Evolutionary conservation across 2,888 invertebrate species (phyloP).

Genomic region (Tetragnatha montana): DNA sequence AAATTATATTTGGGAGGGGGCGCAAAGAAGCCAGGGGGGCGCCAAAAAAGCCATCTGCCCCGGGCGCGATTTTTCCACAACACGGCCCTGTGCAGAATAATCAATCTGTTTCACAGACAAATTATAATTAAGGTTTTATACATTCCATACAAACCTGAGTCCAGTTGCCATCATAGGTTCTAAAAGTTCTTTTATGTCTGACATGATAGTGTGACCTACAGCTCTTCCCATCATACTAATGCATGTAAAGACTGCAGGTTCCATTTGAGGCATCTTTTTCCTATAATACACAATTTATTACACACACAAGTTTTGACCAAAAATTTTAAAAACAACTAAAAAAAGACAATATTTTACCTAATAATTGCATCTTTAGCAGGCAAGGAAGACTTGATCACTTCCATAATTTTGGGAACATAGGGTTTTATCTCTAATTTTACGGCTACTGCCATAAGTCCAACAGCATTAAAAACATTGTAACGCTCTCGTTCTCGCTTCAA

Average conservation of each 20-base stretch:
- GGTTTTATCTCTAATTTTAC: constrained; percentile 87
- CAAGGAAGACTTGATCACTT: constrained; percentile 84
- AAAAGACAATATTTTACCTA: constrained; percentile 73
- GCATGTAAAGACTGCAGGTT: constrained; percentile 94
- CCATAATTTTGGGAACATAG: constrained; percentile 90
- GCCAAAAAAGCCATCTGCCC: too few species aligned
- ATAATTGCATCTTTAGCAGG: constrained; percentile 78
- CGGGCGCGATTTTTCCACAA: too few species aligned
- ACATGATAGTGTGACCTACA: constrained; percentile 85
- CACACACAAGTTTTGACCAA: not conserved
- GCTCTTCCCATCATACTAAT: constrained; percentile 93
- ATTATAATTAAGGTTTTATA: too few species aligned
- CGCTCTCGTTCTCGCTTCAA: constrained; percentile 89
- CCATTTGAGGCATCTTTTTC: constrained; percentile 82
- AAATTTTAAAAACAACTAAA: not conserved
- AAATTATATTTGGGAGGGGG: too few species aligned
- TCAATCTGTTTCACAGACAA: too few species aligned
- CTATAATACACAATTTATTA: constrained; percentile 76
- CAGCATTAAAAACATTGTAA: constrained; percentile 90
- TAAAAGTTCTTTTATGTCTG: constrained; percentile 88
- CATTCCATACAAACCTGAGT: constrained; percentile 77
- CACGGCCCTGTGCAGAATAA: too few species aligned
- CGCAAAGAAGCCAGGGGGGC: too few species aligned
- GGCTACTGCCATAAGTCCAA: constrained; percentile 93
- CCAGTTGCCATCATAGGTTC: constrained; percentile 95